Evolutionary conservation across 2,888 invertebrate species (phyloP), one percentile per base, ranked within the genome.

Genomic region (Agonopterix arenella): DNA sequence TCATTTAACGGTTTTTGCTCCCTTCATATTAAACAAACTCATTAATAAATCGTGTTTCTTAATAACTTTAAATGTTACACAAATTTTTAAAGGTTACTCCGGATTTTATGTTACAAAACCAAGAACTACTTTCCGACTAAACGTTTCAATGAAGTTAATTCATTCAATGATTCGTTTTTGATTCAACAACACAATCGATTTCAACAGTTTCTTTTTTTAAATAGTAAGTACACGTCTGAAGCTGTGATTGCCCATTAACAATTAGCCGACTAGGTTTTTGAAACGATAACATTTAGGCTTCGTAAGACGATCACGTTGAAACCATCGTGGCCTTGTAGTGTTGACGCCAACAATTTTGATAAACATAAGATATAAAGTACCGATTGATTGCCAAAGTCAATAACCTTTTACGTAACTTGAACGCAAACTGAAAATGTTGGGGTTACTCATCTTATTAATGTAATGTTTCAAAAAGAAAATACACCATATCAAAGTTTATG

Each of bases 31-130:
- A 71, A 68, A 67, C 59, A 75, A 76, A 70, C 76, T 73, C 70
- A 77, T 82, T 80, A 76, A 78, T 79, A 75, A 79, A 65, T 62
- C 64, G 63, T 55, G 59, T 81, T 82, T 81, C 78, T 72, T 76
- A 80, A 84, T 72, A 70, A 74, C 64, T 67, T 54, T 54, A 52
- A 49, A 57, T 59, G 65, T 71, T 70, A 74, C 68, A 69, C 67
- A 69, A 75, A 75, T 60, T 60, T 62, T 71, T 67, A 61, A 72
- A 73, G 71, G 71, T 76, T 70, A 73, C 72, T 70, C 73, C 73
- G 77, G 76, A 78, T 76, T 75, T 70, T 69, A 64, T 62, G 68
- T 80, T 79, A 74, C 76, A 66, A 79, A 73, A 80, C 64, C 57
- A 7, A 28, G 28, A n/a, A 40, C 40, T 40, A 7, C 40, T 9